phyloP scores from a whole-genome alignment of 2,888 invertebrate species.

The Trisateles emortualis region DNA sequence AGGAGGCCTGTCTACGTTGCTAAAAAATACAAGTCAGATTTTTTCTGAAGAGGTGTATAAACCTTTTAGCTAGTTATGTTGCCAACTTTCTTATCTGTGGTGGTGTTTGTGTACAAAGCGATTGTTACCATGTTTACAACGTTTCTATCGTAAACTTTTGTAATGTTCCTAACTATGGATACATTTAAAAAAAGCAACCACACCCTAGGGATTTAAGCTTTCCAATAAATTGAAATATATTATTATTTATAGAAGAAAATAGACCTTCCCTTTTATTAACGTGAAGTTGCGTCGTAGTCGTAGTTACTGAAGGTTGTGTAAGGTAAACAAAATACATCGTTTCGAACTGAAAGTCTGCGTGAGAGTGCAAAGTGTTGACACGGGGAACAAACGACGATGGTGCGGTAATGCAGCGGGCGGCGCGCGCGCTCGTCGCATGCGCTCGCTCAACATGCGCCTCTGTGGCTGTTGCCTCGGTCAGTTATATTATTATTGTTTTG shows the following conservation, averaged over 20 bases:
- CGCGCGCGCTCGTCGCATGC: slow-evolving; percentile 70
- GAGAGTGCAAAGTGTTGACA: slow-evolving; percentile 66
- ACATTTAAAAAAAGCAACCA: slow-evolving; percentile 36
- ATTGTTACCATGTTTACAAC: slow-evolving; percentile 55
- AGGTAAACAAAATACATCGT: slow-evolving; percentile 68
- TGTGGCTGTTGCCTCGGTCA: slow-evolving; percentile 84
- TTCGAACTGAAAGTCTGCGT: slow-evolving; percentile 75
- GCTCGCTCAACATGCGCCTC: slow-evolving; percentile 80
- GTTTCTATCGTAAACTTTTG: slow-evolving; percentile 55
- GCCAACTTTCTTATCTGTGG: slow-evolving; percentile 66
- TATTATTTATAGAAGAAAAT: neutral
- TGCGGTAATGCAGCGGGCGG: slow-evolving; percentile 68
- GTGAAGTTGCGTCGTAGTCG: neutral
- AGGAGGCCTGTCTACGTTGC: slow-evolving; percentile 25
- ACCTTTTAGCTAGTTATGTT: slow-evolving; percentile 56
- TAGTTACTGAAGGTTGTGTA: slow-evolving; percentile 30
- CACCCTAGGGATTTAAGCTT: slow-evolving; percentile 15
- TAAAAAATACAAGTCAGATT: slow-evolving; percentile 47
- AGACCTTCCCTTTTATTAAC: neutral
- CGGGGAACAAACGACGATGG: slow-evolving; percentile 61
- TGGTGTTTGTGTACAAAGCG: slow-evolving; percentile 71
- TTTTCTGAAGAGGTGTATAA: slow-evolving; percentile 54
- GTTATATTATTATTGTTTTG: slow-evolving; percentile 50
- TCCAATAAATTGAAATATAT: neutral
- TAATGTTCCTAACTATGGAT: slow-evolving; percentile 31